These are phyloP conservation scores for Elysia crispata DNA, from an alignment of 2,888 invertebrate species.

Conservation along the genomic window DNA sequence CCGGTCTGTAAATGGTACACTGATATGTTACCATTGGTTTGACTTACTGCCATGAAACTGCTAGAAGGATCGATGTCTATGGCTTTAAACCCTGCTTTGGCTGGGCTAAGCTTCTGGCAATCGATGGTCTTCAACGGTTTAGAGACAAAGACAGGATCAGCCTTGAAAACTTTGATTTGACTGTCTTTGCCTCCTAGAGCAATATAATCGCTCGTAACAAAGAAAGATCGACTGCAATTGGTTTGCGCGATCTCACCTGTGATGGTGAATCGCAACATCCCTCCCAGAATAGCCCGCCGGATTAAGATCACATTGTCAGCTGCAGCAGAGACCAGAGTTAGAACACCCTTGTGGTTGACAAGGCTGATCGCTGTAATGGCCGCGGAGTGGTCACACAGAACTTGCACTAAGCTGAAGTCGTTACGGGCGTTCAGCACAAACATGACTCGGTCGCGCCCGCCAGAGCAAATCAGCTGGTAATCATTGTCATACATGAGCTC, in stretches of 20 bases:
- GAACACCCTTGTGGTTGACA: slow-evolving; percentile 17
- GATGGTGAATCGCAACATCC: slow-evolving; percentile 33
- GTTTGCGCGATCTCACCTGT: slow-evolving; percentile 39
- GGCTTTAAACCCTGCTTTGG: background rate
- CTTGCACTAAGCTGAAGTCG: slow-evolving; percentile 44
- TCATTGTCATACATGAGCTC: slow-evolving; percentile 44
- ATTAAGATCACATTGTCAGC: slow-evolving; percentile 39
- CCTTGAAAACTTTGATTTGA: slow-evolving; percentile 33
- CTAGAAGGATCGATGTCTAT: slow-evolving; percentile 40
- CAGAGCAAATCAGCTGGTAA: slow-evolving; percentile 34
- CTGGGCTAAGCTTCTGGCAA: background rate
- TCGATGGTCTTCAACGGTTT: slow-evolving; percentile 35
- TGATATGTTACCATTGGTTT: slow-evolving; percentile 28
- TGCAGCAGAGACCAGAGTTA: slow-evolving; percentile 41
- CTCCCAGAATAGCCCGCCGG: slow-evolving; percentile 30
- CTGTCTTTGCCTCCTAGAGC: slow-evolving; percentile 27
- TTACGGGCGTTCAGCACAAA: slow-evolving; percentile 39
- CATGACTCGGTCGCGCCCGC: slow-evolving; percentile 43
- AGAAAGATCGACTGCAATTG: slow-evolving; percentile 26
- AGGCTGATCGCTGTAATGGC: slow-evolving; percentile 43
- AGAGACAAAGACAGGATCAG: slow-evolving; percentile 24
- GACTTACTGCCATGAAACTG: slow-evolving; percentile 29
- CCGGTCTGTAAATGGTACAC: slow-evolving; percentile 40
- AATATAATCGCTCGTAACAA: slow-evolving; percentile 33
- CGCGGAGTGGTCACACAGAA: slow-evolving; percentile 42